Evolutionary conservation across 2,888 invertebrate species (phyloP).

Genomic region (Nineta flava): DNA sequence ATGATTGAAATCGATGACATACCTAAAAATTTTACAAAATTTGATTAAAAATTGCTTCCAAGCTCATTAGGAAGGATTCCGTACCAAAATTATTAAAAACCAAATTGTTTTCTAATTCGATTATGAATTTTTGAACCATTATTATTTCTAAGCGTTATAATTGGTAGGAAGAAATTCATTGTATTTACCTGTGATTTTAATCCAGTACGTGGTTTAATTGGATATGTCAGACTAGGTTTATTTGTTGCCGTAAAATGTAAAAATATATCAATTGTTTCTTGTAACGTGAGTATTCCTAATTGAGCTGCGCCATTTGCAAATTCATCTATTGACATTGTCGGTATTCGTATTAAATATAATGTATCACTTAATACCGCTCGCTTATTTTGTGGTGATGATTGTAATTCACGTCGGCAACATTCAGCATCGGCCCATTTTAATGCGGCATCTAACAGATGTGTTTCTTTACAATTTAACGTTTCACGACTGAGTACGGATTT

Average conservation of each 20-base stretch:
- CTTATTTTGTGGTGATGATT: slow-evolving; percentile 65
- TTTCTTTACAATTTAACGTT: slow-evolving; percentile 89
- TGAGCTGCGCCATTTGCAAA: slow-evolving; percentile 93
- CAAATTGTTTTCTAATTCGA: too few relatives aligned
- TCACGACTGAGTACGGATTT: slow-evolving; percentile 84
- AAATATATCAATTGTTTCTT: slow-evolving; percentile 91
- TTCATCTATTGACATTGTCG: slow-evolving; percentile 85
- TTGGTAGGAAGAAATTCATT: background rate
- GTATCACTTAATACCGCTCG: slow-evolving; percentile 59
- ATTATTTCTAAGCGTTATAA: background rate
- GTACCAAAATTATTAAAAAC: too few relatives aligned
- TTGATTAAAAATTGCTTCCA: too few relatives aligned
- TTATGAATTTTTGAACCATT: slow-evolving; percentile 1
- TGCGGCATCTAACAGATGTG: slow-evolving; percentile 78
- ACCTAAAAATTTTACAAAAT: too few relatives aligned
- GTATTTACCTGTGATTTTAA: slow-evolving; percentile 64
- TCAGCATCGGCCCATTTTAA: slow-evolving; percentile 88
- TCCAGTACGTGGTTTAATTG: slow-evolving; percentile 68
- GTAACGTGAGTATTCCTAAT: slow-evolving; percentile 75
- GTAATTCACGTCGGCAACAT: slow-evolving; percentile 68
- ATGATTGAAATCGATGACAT: slow-evolving; percentile 90
- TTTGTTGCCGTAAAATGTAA: slow-evolving; percentile 82
- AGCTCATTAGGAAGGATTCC: too few relatives aligned
- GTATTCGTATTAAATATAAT: slow-evolving; percentile 77
- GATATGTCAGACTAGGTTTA: slow-evolving; percentile 72